phyloP scores from a whole-genome alignment of 1,140 invertebrate species.

The Apis florea region DNA sequence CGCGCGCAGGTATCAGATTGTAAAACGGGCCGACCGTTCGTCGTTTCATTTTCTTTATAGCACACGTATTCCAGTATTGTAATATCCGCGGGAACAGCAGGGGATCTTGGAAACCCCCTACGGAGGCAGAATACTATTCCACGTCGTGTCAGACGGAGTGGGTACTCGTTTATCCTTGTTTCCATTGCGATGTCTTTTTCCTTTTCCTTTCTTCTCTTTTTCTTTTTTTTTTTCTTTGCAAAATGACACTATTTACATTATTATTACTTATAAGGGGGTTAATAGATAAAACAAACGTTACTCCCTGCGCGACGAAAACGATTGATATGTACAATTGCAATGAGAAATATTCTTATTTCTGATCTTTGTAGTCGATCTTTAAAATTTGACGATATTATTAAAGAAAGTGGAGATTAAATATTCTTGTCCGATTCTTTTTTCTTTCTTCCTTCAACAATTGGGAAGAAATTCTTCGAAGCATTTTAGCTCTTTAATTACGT shows the following conservation, averaged over 20 bases:
- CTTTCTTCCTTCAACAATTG: too few species aligned
- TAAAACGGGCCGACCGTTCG: not conserved
- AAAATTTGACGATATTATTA: too few species aligned
- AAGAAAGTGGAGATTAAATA: too few species aligned
- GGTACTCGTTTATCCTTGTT: not conserved
- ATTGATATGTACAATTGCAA: too few species aligned
- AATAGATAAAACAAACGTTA: not conserved
- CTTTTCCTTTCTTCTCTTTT: too few species aligned
- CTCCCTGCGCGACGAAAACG: not conserved
- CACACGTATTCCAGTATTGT: conserved; percentile 18
- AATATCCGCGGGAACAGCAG: conserved; percentile 11
- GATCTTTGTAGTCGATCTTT: too few species aligned
- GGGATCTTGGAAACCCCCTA: not conserved
- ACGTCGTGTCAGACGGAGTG: not conserved
- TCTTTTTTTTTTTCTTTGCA: too few species aligned
- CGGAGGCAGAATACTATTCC: too few species aligned
- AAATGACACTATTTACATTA: not conserved
- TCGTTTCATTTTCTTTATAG: conserved; percentile 45
- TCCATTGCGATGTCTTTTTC: not conserved
- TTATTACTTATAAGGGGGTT: not conserved
- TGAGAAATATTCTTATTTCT: too few species aligned
- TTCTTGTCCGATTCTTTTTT: too few species aligned
- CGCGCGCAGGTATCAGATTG: conserved; percentile 8
- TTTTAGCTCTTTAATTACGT: conserved; percentile 28
- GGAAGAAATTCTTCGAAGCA: too few species aligned